Evolutionary conservation across 2,797 vertebrate species (phyloP), one percentile per base, ranked within the genome.

Genomic region (Lerista edwardsae): DNA sequence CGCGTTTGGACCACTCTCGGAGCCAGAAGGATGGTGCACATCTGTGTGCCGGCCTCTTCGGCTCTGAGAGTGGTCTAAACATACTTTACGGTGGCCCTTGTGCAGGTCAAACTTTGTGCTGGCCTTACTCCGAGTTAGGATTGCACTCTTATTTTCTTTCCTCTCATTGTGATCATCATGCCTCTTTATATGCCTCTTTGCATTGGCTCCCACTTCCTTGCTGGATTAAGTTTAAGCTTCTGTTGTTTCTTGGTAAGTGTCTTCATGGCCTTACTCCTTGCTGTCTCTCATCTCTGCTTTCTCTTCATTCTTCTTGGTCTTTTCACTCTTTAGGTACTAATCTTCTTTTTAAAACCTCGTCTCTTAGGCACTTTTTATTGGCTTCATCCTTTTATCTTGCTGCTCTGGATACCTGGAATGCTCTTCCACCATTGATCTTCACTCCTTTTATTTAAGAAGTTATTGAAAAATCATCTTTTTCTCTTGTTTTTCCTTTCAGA

Each of bases 141-240:
- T n/a, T n/a, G n/a, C n/a, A n/a, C n/a, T n/a, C n/a, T n/a, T 15
- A 36, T 34, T 81, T 59, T 19, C 25, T 34, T 82, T 74, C 31
- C 73, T 83, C 25, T 23, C 19, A 14, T 57, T 75, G 10, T 23
- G 27, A 41, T 59, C 76, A 73, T 9, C 27, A 1, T 57, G 57
- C 9, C 47, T 3, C 36, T 75, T 39, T 36, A 21, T 64, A 64
- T 19, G 36, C 10, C 9, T 31, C 17, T 15, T 68, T 41, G 27
- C 27, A 15, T 68, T 76, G 34, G 36, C 36, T 31, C 36, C 36
- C 29, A 59, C 47, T 77, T 71, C 67, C 29, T 34, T 59, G 11
- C 23, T 31, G 51, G 36, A 69, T 84, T 84, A 77, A 69, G 31
- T 59, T n/a, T 84, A 84, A 61, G 55, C 61, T 69, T 76, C 73